Base-by-base conservation (phyloP, 2,797 vertebrate genomes). In the Malacoctenus gilli region DNA sequence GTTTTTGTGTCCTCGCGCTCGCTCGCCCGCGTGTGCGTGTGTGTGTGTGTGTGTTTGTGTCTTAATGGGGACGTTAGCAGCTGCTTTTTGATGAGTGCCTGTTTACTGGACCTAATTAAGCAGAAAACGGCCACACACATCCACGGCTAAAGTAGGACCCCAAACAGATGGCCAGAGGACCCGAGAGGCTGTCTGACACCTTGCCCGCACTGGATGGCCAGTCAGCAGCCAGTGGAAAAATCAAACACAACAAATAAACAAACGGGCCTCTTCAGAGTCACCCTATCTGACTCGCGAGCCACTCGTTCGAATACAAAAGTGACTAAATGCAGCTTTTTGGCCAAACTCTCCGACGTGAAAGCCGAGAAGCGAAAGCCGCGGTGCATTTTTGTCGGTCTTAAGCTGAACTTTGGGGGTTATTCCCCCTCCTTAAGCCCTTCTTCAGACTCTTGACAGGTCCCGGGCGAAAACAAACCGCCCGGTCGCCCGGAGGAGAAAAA, bases 31-130 rank as follows among this genome's bases (percentile, higher is more conserved):
- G 44, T 49, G 5, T 44, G 14, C 11, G 30, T 72, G 61, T 48
- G 16, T 69, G 14, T 49, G 22, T 75, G 54, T 61, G 60, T 83
- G 72, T 76, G 70, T 75, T 32, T 70, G 69, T 81, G 49, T 69
- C 85, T 86, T 90, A 91, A 91, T 89, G 82, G 79, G 70, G 82
- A 80, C 83, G 73, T 87, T 84, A 91, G 89, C 88, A 90, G 89
- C 89, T 90, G 87, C 79, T 91, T 90, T 90, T 82, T 91, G 87
- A 90, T 91, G 85, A 85, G 82, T 56, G 85, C 80, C 86, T 89
- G 89, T 91, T 91, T 90, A 91, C 83, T 76, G 86, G 88, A 87
- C 85, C 89, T 89, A 92, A 90, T 91, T 91, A 91, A 88, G 86
- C 85, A 84, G 82, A 89, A 91, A 91, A 89, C 64, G 68, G 85